phyloP scores from a whole-genome alignment of 92 coral and sea anemone species.

The Metridium senile region DNA sequence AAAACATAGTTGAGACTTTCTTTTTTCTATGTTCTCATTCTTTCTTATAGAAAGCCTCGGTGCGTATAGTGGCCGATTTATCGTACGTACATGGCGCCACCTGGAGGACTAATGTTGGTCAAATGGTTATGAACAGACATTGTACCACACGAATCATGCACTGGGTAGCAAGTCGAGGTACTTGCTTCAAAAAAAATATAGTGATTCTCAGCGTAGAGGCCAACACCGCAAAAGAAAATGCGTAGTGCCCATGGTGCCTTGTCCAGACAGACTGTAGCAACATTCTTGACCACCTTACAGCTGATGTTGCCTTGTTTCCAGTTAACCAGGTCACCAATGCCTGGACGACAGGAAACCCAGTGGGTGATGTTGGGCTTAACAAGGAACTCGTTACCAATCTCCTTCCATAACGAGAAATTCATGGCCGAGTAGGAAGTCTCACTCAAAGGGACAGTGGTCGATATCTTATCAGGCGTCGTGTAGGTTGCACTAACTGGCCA shows the following conservation, averaged over 20 bases:
- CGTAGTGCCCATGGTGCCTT: neutral
- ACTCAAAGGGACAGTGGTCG: conserved; percentile 17
- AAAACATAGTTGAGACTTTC: too few relatives aligned
- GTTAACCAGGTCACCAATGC: conserved; percentile 53
- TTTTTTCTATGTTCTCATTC: too few relatives aligned
- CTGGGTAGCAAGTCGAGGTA: conserved; percentile 10
- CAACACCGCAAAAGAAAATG: neutral
- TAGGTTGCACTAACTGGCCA: conserved; percentile 4
- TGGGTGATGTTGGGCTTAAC: conserved; percentile 45
- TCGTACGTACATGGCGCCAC: conserved; percentile 25
- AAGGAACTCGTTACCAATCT: conserved; percentile 58
- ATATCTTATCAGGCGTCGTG: neutral
- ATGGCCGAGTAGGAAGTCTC: conserved; percentile 49
- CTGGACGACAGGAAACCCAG: conserved; percentile 19
- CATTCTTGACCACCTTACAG: conserved; percentile 44
- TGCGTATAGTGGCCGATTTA: neutral
- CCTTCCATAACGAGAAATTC: conserved; percentile 52
- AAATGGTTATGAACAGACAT: neutral
- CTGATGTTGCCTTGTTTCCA: conserved; percentile 42
- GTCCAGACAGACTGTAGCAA: conserved; percentile 12
- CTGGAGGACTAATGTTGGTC: neutral
- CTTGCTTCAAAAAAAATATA: conserved; percentile 21
- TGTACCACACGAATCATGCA: conserved; percentile 39
- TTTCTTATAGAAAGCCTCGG: neutral
- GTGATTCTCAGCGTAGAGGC: neutral